phyloP scores from a whole-genome alignment of 92 coral and sea anemone genomes.

The Ricordea florida region DNA sequence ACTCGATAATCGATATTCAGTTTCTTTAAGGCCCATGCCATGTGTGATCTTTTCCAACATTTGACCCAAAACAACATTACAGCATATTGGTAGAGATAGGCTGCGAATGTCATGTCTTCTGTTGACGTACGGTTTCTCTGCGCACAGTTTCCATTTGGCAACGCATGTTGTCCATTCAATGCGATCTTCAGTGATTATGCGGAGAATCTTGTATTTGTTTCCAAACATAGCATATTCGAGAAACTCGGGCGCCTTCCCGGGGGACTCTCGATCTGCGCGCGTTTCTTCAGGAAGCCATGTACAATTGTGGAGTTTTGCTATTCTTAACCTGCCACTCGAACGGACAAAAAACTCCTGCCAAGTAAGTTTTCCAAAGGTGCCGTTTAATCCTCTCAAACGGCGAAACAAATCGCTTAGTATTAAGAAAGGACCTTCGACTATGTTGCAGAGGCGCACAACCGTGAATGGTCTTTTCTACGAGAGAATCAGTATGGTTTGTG shows the following conservation, averaged over 20 bases:
- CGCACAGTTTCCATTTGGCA: conserved; percentile 53
- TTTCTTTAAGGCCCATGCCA: conserved; percentile 25
- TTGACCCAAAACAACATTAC: conserved; percentile 44
- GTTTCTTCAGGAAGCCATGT: conserved; percentile 13
- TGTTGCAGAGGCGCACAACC: no score
- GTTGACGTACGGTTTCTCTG: conserved; percentile 46
- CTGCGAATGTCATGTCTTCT: conserved; percentile 45
- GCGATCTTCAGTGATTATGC: conserved; percentile 62
- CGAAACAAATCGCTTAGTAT: conserved; percentile 39
- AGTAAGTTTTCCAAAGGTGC: conserved; percentile 41
- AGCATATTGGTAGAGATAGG: conserved; percentile 58
- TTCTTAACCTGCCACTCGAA: conserved; percentile 44
- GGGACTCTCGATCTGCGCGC: conserved; percentile 38
- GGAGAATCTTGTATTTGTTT: conserved; percentile 41
- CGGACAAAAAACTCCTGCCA: conserved; percentile 65
- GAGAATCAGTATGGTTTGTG: background rate
- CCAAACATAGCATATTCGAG: conserved; percentile 61
- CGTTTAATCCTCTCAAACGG: conserved; percentile 8
- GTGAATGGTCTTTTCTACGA: no score
- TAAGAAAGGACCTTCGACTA: conserved; percentile 57
- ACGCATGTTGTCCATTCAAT: conserved; percentile 75
- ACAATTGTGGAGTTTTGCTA: conserved; percentile 56
- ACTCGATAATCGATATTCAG: conserved; percentile 46
- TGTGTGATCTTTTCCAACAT: conserved; percentile 54
- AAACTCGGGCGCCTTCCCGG: conserved; percentile 31